These are phyloP conservation scores for Stictocephala bisonia DNA, from an alignment of 2,888 invertebrate genomes.

Conservation along the genomic window DNA sequence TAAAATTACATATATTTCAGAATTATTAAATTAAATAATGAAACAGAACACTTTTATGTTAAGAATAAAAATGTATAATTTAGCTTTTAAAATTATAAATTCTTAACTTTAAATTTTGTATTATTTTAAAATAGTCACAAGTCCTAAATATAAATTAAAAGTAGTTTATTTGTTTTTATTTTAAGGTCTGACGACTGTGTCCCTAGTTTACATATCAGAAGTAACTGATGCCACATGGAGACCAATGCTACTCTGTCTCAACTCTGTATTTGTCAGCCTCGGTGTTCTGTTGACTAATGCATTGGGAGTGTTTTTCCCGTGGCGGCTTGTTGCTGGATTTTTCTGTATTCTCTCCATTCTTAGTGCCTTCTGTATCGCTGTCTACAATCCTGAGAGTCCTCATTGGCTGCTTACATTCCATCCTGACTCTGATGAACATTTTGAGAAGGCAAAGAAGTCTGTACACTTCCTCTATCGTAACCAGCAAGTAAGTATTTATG, in stretches of 20 bases:
- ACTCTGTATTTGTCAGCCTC: conserved; percentile 69
- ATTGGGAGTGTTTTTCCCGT: conserved; percentile 66
- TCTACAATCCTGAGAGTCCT: conserved; percentile 68
- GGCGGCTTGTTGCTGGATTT: conserved; percentile 67
- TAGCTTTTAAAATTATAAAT: no score
- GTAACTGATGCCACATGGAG: conserved; percentile 68
- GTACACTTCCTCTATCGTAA: conserved; percentile 39
- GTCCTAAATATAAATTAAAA: no score
- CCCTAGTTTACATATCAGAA: conserved; percentile 70
- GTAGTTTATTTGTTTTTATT: conserved; percentile 36
- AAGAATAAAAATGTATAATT: no score
- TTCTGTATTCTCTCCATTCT: conserved; percentile 64
- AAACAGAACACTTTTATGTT: no score
- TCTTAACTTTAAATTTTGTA: no score
- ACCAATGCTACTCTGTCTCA: conserved; percentile 69
- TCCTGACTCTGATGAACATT: conserved; percentile 4
- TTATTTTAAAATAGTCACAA: no score
- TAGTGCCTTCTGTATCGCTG: conserved; percentile 62
- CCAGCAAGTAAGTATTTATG: conserved; percentile 40
- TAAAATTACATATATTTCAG: no score
- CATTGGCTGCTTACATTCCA: conserved; percentile 66
- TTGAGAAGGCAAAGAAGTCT: conserved; percentile 22
- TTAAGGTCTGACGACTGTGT: conserved; percentile 68
- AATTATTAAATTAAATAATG: no score
- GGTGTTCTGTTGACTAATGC: conserved; percentile 70